These are phyloP conservation scores for Picus viridis DNA, from an alignment of 2,797 vertebrate genomes.

Conservation along the genomic window DNA sequence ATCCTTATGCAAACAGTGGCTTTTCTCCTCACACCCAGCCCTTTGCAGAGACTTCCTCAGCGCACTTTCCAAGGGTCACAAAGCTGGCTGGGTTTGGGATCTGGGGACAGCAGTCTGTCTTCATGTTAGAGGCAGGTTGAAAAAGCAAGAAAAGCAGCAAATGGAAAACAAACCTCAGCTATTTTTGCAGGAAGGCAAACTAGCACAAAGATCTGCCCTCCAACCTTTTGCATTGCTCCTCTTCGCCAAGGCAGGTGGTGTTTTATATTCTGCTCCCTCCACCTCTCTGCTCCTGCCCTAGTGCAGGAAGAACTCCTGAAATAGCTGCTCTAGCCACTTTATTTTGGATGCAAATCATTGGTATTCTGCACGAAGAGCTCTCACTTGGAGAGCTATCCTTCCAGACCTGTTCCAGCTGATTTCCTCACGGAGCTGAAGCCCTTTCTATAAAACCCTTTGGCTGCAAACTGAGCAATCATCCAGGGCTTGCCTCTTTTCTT, in stretches of 20 bases:
- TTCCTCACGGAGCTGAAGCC: neutral
- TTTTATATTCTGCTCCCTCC: neutral
- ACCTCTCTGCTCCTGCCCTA: neutral
- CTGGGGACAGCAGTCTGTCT: neutral
- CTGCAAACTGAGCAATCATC: neutral
- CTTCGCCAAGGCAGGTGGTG: neutral
- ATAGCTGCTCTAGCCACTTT: constrained; percentile 13
- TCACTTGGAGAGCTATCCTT: constrained; percentile 13
- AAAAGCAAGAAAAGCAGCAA: neutral
- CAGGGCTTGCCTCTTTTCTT: neutral
- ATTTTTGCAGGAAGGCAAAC: neutral
- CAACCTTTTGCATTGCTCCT: neutral
- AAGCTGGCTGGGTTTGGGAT: neutral
- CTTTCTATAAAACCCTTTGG: neutral
- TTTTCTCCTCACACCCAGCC: neutral
- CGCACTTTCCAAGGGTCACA: neutral
- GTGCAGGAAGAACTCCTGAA: neutral
- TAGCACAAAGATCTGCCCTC: neutral
- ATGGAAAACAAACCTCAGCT: neutral
- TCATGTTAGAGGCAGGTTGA: neutral
- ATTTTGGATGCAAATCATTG: constrained; percentile 24
- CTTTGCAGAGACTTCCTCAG: neutral
- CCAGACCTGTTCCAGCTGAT: constrained; percentile 50
- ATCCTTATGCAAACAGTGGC: neutral
- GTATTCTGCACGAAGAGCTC: constrained; percentile 25